Evolutionary conservation across 2,113 vertebrate genomes (phyloP), one percentile per base, ranked within the genome.

Genomic region (Electrona antarctica): DNA sequence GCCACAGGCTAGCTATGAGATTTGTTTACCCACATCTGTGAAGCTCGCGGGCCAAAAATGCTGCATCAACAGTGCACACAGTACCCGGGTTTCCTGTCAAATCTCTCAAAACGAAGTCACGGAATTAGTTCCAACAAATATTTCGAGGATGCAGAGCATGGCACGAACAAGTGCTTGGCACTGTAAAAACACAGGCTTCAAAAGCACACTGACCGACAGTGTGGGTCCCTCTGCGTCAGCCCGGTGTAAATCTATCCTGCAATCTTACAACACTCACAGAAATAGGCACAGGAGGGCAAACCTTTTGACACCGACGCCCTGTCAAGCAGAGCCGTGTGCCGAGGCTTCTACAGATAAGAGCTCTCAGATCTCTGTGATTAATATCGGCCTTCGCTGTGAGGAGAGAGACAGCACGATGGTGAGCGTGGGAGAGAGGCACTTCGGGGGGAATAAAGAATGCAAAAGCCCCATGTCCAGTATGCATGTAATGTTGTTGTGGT

Each of bases 1-100:
- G 79, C 77, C 79, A 73, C 60, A 10, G 64, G 48, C 51, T 21
- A 52, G 33, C 56, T 67, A 70, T 57, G 15, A 52, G 54, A 33
- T 66, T 74, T 60, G 64, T 77, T 80, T 71, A 73, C 33, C 69
- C 74, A 83, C 78, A 79, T 76, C 60, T 80, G 64, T 78, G 46
- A 50, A 55, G 55, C 58, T 74, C 78, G 69, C 76, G 81, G 88
- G 82, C 61, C 3, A 66, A 66, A 82, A 76, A 52, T 49, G 69
- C 61, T 51, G 50, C 50, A 41, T 13, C 8, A 21, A 21, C 21
- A n/a, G 50, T 51, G 50, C 78, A 62, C 67, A 64, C 15, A 72
- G 49, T 3, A 41, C 54, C 63, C 48, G 55, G 14, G 46, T 71
- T 60, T 66, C 0, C 33, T 9, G 15, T n/a, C 9, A 54, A 54